Conservation (phyloP, 2,888 invertebrate genomes). For the Andrena praecox region DNA sequence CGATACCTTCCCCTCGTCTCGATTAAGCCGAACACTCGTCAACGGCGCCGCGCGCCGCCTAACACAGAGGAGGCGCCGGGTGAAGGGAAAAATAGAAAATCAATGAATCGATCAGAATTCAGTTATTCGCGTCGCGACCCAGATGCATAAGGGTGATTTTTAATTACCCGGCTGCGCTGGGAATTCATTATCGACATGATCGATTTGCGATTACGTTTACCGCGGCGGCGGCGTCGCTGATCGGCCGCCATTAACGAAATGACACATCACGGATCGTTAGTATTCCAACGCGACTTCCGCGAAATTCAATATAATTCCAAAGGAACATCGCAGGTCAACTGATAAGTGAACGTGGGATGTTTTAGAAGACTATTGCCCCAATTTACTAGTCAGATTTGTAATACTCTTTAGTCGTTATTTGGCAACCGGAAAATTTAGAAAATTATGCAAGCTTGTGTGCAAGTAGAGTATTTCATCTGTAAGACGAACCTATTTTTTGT, state of each 20-base stretch:
- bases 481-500: no score
- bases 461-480: no score
- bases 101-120: constrained; percentile 51
- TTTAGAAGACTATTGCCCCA: neutral
- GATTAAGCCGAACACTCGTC: constrained; percentile 53
- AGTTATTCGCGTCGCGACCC: constrained; percentile 47
- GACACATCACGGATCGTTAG: constrained; percentile 39
- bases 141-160: constrained; percentile 53
- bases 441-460: no score
- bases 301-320: constrained; percentile 33
- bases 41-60: neutral
- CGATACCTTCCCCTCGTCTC: constrained; percentile 48
- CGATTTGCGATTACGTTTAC: constrained; percentile 40
- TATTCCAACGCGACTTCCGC: constrained; percentile 20
- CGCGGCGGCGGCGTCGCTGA: constrained; percentile 1
- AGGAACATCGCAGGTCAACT: neutral
- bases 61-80: neutral
- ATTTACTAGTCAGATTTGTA: neutral
- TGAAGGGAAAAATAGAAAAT: constrained; percentile 47
- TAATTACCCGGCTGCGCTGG: constrained; percentile 47
- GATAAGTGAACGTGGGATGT: constrained; percentile 16
- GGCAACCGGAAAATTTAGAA: no score
- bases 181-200: constrained; percentile 52
- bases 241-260: constrained; percentile 51
- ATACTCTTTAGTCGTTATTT: neutral